Base-by-base conservation (phyloP, 2,888 invertebrate genomes). In the Troilus luridus region DNA sequence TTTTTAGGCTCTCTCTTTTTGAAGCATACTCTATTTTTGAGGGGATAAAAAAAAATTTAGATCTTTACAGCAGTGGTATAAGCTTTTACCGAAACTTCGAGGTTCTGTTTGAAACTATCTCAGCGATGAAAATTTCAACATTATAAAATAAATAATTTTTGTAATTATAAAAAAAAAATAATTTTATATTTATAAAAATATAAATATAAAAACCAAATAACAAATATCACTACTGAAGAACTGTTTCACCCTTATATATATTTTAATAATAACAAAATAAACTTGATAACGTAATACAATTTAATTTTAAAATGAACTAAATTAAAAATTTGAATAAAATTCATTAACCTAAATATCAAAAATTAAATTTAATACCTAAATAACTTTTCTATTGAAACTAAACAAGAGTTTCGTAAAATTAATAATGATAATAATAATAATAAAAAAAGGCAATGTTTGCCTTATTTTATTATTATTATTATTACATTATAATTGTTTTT, bases 21-120 rank as follows among this genome's bases (percentile, higher is more conserved):
- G 85, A 85, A 85, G 85, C 85, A 85, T 56, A 85, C 85, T 56
- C 85, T 85, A 54, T 85, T 58, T 85, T 58, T 85, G 56, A 19
- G 21, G 85, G 56, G n/a, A n/a, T 81, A 81, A 56, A 85, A 85
- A 85, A n/a, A 85, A 85, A 85, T 56, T n/a, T 67, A 89, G 27
- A 89, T 64, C 17, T 89, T 64, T 60, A 67, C 89, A 89, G 89
- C 89, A 89, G 89, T 89, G 89, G 89, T 89, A n/a, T 54, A 89
- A 89, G 89, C 89, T 54, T 89, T 89, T 89, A 89, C 64, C 60
- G 14, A 6, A 89, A 89, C 64, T 54, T 64, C 54, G 54, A 64
- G 89, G 89, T 89, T 89, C 89, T 54, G 64, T 89, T 89, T 89
- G 89, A 64, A 89, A 67, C 8, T 56, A 56, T 67, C 89, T 41